Base-by-base conservation (phyloP, 2,888 invertebrate genomes). In the Tachystola acroxantha region DNA sequence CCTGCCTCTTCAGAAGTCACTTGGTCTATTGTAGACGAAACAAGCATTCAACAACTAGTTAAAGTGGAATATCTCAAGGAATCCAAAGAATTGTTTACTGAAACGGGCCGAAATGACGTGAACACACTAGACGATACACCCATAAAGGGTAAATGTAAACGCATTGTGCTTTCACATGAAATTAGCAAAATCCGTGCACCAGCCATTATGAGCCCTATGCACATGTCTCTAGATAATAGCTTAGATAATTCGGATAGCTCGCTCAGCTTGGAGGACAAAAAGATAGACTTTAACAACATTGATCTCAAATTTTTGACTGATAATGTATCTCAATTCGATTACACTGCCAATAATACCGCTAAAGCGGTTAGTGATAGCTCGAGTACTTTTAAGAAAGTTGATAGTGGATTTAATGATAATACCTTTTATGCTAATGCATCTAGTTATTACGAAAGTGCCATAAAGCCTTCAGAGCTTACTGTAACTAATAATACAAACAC, bases 291-390 rank as follows among this genome's bases (percentile, higher is more conserved):
- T 54, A 79, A 75, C 50, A 75, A 58, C 5, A 72, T 85, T 58
- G 82, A 85, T 81, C 81, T 82, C 76, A 82, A 81, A 46, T 73
- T 79, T 53, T 72, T 85, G 72, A 80, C 79, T 75, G 79, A 80
- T 47, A 79, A 71, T 44, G 56, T 69, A 51, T 68, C 75, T 40
- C 72, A 69, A 46, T 75, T 66, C 34, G 65, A 74, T 37, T 62
- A 63, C 40, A 64, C 58, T 36, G 48, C 57, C 36, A 60, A 50
- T 44, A 62, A 65, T 31, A 49, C 40, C 20, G 65, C 68, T 7
- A 77, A 69, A 53, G 50, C 57, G 10, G 64, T 48, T 12, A 59
- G 63, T 24, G 74, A 80, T 37, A 63, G 55, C 39, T 71, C 78
- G 13, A 55, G 58, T 48, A 80, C 74, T 44, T 77, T 81, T 57